Base-by-base conservation (phyloP, 1,140 invertebrate species). In the Microplitis mediator region DNA sequence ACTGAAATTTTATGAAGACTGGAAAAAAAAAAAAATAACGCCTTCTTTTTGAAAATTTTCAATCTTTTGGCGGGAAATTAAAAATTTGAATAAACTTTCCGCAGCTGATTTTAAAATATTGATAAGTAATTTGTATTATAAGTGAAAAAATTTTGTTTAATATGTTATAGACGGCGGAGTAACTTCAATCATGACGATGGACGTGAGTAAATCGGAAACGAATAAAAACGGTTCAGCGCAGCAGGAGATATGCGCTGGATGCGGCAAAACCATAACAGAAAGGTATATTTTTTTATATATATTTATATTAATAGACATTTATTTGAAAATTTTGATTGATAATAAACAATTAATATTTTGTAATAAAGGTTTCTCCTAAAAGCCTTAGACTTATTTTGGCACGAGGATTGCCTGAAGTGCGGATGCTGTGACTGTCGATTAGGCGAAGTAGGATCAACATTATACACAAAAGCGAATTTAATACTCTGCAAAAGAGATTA, bases 401-500 rank as follows among this genome's bases (percentile, higher is more conserved):
- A 99, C 87, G 97, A 99, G 87, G 97, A 98, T 87, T 99, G 97
- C 86, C 91, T 99, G 6, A 98, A 98, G 87, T 98, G 97, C 84
- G 95, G 95, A 70, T 98, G 97, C 88, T 99, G 97, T 88, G 96
- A 98, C 86, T 98, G 97, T 87, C 90, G 97, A 61, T 90, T 99
- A 56, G 97, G 97, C 11, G 97, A 99, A 87, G 96, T 99, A n/a
- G 97, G 97, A 34, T 97, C 96, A 56, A 97, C 96, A 1, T 91
- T 99, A 5, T 99, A 97, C 87, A 96, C 95, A 39, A 97, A 97
- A 86, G 97, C 96, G 52, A 98, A 99, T 85, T 91, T 99, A 39
- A 96, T 98, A 80, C 90, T 99, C n/a, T 99, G 97, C 91, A 95
- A 97, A 88, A 91, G 97, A 84, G 97, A 99, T 87, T 99, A 99